Percentiles rank a stretch among this genome's conserved stretches.
Conservation (phyloP, 2,888 invertebrate species). For the Drosophila rubida region DNA sequence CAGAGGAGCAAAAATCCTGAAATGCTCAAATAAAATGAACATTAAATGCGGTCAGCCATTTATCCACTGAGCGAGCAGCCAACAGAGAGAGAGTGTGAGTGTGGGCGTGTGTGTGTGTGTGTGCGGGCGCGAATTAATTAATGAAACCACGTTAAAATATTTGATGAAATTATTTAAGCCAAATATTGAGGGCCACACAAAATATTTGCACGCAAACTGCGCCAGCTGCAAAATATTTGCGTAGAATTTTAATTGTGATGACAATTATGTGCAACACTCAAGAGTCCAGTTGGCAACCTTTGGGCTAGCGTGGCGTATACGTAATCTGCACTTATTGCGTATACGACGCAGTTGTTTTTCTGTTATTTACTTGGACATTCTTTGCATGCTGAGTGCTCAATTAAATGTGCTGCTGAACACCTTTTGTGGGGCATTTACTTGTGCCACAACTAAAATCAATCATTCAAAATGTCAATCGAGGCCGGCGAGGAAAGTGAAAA, state of each 20-base stretch:
- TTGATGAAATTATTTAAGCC: constrained; percentile 61
- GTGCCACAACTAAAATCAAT: constrained; percentile 23
- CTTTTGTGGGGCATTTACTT: neutral
- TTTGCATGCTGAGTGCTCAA: constrained; percentile 10
- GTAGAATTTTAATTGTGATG: constrained; percentile 8
- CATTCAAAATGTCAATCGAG: constrained; percentile 32
- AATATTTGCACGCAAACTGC: constrained; percentile 36
- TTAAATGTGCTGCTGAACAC: constrained; percentile 5
- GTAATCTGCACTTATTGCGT: neutral
- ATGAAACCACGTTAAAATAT: constrained; percentile 66
- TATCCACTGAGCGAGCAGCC: no score
- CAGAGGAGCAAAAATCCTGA: constrained; percentile 23
- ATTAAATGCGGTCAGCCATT: constrained; percentile 50
- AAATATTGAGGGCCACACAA: constrained; percentile 50
- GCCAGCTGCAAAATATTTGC: constrained; percentile 28
- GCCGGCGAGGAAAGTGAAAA: constrained; percentile 9
- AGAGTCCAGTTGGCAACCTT: no score
- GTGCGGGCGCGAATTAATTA: constrained; percentile 55
- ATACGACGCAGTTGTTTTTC: neutral
- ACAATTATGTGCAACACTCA: neutral
- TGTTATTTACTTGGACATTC: neutral
- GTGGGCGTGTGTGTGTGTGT: constrained; percentile 8
- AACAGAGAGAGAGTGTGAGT: no score
- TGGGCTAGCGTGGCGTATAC: neutral
- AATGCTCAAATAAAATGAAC: constrained; percentile 46